Evolutionary conservation across 2,888 invertebrate genomes (phyloP), one percentile per base, ranked within the genome.

Genomic region (Alcis repandata): DNA sequence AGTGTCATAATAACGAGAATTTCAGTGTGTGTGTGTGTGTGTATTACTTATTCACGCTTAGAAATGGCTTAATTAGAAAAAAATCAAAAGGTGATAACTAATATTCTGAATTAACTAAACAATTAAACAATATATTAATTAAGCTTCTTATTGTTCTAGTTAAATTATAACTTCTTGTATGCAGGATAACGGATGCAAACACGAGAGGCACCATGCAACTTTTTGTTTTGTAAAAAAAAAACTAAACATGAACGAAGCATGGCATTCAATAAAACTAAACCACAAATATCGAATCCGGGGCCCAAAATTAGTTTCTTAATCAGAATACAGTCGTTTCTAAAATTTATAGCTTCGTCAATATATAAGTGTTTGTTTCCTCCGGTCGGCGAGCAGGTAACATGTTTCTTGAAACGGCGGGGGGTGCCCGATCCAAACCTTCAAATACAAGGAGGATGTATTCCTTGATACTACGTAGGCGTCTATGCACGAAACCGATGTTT

Each of bases 241-340:
- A 19, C n/a, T n/a, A 38, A 52, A 49, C 46, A 17, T 19, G 20
- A 54, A 52, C 19, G 19, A 10, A 46, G 52, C 51, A 51, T 41
- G 48, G 64, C 64, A 63, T 72, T 59, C 66, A 73, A 77, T 77
- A 80, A 79, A 82, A 77, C 78, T 70, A 71, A 75, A 77, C 76
- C 76, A 79, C 73, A 79, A 75, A 79, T 71, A 79, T 76, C 75
- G 74, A 80, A 78, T 71, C 70, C 71, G 75, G 76, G 76, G 70
- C 79, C 78, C 79, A 73, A 86, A 90, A 90, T 90, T 86, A 85
- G 86, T 85, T 88, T 90, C 89, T 86, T 89, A 88, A 89, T 89
- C 87, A 82, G 82, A 85, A 88, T 82, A 83, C 78, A 87, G 84
- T 86, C 84, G 86, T 90, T 88, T 89, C 71, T 75, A 70, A 86